Evolutionary conservation across 2,113 vertebrate genomes (phyloP).

Genomic region (Antechinus stuartii): DNA sequence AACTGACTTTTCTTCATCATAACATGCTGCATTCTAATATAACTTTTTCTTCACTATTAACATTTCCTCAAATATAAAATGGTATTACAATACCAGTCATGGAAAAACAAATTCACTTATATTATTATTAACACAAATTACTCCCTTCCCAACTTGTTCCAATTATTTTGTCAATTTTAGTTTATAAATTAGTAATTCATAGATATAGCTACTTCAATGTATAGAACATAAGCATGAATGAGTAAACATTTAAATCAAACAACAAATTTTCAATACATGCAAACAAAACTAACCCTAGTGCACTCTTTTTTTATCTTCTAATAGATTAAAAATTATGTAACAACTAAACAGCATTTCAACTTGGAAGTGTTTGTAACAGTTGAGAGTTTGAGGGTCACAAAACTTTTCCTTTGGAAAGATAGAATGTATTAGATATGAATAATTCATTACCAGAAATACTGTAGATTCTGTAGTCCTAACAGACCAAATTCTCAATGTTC

Average conservation of each 20-base stretch:
- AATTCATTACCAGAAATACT: constrained; percentile 87
- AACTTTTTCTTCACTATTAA: fast-evolving
- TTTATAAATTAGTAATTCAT: background rate
- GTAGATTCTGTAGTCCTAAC: constrained; percentile 75
- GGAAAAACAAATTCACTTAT: background rate
- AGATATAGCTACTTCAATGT: background rate
- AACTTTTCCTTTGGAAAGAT: no score
- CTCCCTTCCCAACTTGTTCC: background rate
- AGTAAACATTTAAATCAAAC: background rate
- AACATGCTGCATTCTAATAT: background rate
- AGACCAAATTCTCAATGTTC: constrained; percentile 89
- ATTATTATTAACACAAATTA: background rate
- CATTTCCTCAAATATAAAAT: background rate
- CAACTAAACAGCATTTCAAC: background rate
- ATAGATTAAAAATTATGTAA: no score
- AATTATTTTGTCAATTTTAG: background rate
- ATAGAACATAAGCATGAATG: background rate
- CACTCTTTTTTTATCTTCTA: background rate
- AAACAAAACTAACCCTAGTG: background rate
- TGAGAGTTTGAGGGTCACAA: background rate
- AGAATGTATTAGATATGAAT: background rate
- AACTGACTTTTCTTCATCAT: background rate
- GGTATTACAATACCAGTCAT: background rate
- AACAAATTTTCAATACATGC: fast-evolving
- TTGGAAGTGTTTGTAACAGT: background rate